These are phyloP conservation scores for Hemicrepidius hirtus DNA, from an alignment of 2,888 invertebrate genomes.

Conservation along the genomic window DNA sequence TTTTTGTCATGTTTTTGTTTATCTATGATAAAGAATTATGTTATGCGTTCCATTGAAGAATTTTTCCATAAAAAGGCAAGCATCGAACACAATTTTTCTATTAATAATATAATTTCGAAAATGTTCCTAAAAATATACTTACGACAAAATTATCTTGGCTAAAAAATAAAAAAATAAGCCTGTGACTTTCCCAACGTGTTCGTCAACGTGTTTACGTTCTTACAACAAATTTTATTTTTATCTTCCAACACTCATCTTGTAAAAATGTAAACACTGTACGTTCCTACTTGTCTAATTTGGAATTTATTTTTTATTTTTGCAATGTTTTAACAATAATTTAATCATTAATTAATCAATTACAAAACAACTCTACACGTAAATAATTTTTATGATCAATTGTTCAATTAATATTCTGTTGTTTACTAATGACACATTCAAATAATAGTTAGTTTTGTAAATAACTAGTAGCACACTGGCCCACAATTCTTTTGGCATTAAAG, in stretches of 20 bases:
- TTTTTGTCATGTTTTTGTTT: too few species aligned
- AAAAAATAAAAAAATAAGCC: background rate
- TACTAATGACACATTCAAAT: too few species aligned
- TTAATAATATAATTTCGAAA: background rate
- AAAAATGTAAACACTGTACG: constrained; percentile 20
- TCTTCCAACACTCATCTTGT: constrained; percentile 12
- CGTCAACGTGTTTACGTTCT: constrained; percentile 13
- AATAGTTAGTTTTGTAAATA: too few species aligned
- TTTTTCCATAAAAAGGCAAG: background rate
- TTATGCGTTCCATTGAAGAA: too few species aligned
- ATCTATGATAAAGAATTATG: too few species aligned
- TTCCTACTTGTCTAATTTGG: background rate
- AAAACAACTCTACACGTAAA: too few species aligned
- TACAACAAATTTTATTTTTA: constrained; percentile 26
- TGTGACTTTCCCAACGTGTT: background rate
- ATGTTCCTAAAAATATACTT: background rate
- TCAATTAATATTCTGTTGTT: too few species aligned
- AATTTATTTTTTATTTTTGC: background rate
- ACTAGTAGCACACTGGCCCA: too few species aligned
- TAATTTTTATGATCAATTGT: too few species aligned
- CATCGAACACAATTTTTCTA: background rate
- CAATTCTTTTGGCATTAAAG: too few species aligned
- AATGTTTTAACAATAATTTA: too few species aligned
- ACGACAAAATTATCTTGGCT: background rate
- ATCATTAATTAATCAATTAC: too few species aligned